Base-by-base conservation (phyloP, 2,797 vertebrate species). In the Netta rufina region DNA sequence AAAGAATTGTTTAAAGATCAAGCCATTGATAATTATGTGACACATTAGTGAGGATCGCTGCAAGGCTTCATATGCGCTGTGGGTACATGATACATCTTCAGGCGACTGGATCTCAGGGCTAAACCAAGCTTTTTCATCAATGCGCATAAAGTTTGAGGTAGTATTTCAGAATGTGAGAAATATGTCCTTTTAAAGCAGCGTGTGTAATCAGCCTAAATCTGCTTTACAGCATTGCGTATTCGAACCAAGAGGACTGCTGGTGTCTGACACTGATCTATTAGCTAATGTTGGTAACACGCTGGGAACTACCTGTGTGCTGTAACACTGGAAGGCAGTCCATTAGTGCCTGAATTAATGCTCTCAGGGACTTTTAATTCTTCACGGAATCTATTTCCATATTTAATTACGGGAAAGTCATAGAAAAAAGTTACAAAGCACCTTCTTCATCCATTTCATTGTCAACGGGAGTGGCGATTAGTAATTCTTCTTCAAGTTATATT, bases 401-500 rank as follows among this genome's bases (percentile, higher is more conserved):
- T 98, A 99, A 98, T 99, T 98, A 98, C 92, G 95, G 97, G 94
- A 98, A 97, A 96, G 96, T 97, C 97, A 96, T 97, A 97, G 98
- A 84, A 97, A 98, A 98, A 98, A 98, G 97, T 98, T 98, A 94
- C 96, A 97, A 96, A 97, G 95, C 94, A 96, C 97, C 97, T 96
- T 97, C 97, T 98, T 98, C 98, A 99, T 99, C 98, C 98, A 98
- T 99, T 99, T 98, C 95, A 94, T 98, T 98, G 98, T 98, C 98
- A 98, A 97, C 96, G 95, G 97, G 96, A 98, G 94, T 98, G 98
- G 97, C 92, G 97, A 98, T 98, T 98, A 98, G 98, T 98, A 98
- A 99, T 99, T 98, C 98, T 98, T 99, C 98, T 98, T 98, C 96
- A 97, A 98, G 98, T 98, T 98, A 98, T 98, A 98, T 99, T 98